Conservation (phyloP, 2,797 vertebrate species). For the Ctenopoma kingsleyae region DNA sequence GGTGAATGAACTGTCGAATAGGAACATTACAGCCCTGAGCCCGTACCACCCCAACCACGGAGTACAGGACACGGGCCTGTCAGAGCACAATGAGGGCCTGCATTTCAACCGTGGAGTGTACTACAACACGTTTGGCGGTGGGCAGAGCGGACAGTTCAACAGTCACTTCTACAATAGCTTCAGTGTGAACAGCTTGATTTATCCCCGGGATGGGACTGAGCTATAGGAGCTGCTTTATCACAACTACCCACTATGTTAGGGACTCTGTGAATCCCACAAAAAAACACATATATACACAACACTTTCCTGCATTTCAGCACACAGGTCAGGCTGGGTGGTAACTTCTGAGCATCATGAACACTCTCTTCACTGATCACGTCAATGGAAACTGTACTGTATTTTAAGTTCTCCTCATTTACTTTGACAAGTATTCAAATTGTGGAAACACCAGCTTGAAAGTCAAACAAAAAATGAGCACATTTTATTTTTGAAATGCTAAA, state of each 20-base stretch:
- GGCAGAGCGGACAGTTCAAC: slow-evolving; percentile 90
- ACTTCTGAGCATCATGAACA: slow-evolving; percentile 5
- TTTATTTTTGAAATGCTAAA: no score
- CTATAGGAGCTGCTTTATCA: slow-evolving; percentile 79
- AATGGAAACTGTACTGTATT: neutral
- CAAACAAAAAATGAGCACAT: slow-evolving; percentile 41
- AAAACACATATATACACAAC: neutral
- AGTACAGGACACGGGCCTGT: slow-evolving; percentile 68
- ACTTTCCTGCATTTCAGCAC: slow-evolving; percentile 5
- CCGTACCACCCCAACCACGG: slow-evolving; percentile 83
- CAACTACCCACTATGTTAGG: neutral
- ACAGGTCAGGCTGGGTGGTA: slow-evolving; percentile 13
- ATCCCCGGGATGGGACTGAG: slow-evolving; percentile 93
- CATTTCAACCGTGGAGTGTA: slow-evolving; percentile 89
- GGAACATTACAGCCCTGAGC: slow-evolving; percentile 91
- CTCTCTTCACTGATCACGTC: slow-evolving; percentile 2
- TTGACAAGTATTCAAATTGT: slow-evolving; percentile 24
- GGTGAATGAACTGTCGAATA: slow-evolving; percentile 87
- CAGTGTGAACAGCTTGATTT: slow-evolving; percentile 96
- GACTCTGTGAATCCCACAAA: slow-evolving; percentile 4
- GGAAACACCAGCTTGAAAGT: slow-evolving; percentile 7
- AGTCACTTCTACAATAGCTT: slow-evolving; percentile 96
- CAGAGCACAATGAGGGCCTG: slow-evolving; percentile 77
- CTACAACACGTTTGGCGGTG: slow-evolving; percentile 89
- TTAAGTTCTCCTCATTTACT: slow-evolving; percentile 25